These are phyloP conservation scores for Ceriagrion tenellum DNA, from an alignment of 2,888 invertebrate species.

Conservation along the genomic window DNA sequence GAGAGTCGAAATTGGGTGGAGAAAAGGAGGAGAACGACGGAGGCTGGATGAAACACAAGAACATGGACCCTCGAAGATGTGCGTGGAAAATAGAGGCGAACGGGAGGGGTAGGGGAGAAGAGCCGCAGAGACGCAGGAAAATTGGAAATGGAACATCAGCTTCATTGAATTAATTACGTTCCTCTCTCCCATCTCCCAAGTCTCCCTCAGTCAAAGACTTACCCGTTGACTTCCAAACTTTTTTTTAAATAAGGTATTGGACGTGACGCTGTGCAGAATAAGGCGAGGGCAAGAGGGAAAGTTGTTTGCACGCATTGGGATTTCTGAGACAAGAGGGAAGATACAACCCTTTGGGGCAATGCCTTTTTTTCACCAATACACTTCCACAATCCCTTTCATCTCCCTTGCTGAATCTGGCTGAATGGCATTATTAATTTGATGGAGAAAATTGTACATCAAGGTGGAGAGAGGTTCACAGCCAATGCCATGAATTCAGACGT, in stretches of 20 bases:
- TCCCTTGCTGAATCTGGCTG: neutral
- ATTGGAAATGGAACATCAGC: constrained; percentile 39
- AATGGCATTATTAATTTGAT: neutral
- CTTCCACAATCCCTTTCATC: neutral
- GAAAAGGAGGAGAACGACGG: neutral
- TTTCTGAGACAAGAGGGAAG: constrained; percentile 21
- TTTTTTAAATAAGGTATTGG: constrained; percentile 34
- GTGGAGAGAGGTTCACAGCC: neutral
- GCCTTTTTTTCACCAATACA: neutral
- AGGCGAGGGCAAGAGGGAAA: neutral
- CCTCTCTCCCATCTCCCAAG: neutral
- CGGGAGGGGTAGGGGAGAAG: neutral
- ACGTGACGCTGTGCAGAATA: neutral
- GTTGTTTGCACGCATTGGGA: constrained; percentile 14
- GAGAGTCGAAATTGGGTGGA: constrained; percentile 17
- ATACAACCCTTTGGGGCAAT: constrained; percentile 31
- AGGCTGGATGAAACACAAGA: neutral
- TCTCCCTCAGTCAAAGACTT: constrained; percentile 27
- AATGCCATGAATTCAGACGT: neutral
- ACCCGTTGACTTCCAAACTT: constrained; percentile 3
- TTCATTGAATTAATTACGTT: constrained; percentile 61
- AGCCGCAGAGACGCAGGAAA: constrained; percentile 15
- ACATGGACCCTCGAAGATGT: neutral
- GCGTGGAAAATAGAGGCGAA: neutral
- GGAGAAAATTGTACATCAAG: neutral